Evolutionary conservation across 1,140 invertebrate species (phyloP).

Genomic region (Drosophila pandora): DNA sequence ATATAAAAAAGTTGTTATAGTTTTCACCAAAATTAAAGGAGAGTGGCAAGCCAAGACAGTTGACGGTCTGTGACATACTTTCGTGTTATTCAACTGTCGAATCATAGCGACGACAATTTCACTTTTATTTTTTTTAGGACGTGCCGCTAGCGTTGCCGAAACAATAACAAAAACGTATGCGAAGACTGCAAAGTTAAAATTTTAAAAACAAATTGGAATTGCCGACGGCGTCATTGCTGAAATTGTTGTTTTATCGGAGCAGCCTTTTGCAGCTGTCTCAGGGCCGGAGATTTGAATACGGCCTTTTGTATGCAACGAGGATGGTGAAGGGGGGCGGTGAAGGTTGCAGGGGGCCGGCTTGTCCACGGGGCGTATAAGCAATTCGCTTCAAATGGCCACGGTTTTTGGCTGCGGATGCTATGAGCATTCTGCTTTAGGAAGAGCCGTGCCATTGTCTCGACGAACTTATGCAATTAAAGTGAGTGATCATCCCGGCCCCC

Average conservation of each 20-base stretch:
- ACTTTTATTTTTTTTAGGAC: slow-evolving; percentile 62
- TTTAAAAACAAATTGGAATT: slow-evolving; percentile 58
- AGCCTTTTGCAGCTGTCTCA: slow-evolving; percentile 43
- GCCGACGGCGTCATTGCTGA: slow-evolving; percentile 31
- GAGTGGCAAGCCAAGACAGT: slow-evolving; percentile 7
- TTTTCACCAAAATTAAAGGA: slow-evolving; percentile 5
- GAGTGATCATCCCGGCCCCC: slow-evolving; percentile 27
- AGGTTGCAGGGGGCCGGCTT: background rate
- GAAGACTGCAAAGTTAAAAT: slow-evolving; percentile 60
- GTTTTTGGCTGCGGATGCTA: slow-evolving; percentile 26
- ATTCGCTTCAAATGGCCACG: slow-evolving; percentile 52
- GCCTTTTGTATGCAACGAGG: slow-evolving; percentile 63
- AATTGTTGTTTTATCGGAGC: slow-evolving; percentile 32
- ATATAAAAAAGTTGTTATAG: slow-evolving; percentile 7
- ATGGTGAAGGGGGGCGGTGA: slow-evolving; percentile 12
- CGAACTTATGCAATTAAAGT: slow-evolving; percentile 45
- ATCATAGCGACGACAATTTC: slow-evolving; percentile 59
- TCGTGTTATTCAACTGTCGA: slow-evolving; percentile 71
- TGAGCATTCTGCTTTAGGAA: slow-evolving; percentile 47
- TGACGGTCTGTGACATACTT: slow-evolving; percentile 73
- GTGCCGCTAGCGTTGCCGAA: slow-evolving; percentile 57
- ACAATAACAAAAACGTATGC: slow-evolving; percentile 21
- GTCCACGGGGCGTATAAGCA: slow-evolving; percentile 61
- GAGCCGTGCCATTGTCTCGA: slow-evolving; percentile 30
- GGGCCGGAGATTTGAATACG: slow-evolving; percentile 48